Evolutionary conservation across 1,140 invertebrate species (phyloP), one percentile per base, ranked within the genome.

Genomic region (Drosophila prosaltans): DNA sequence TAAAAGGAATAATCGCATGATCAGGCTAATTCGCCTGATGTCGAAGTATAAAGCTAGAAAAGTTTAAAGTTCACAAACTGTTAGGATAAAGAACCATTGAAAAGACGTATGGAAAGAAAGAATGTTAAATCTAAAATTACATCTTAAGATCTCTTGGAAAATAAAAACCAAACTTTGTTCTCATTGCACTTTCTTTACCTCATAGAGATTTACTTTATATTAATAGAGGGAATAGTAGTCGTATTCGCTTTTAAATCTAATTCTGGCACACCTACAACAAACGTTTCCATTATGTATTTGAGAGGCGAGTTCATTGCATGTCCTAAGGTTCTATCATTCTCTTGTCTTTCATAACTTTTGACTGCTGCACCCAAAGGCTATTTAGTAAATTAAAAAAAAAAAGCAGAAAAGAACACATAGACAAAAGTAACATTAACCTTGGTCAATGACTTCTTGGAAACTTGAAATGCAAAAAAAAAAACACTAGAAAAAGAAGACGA

Each of bases 301-400:
- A 9, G 2, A 43, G 3, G 10, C 11, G 28, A 28, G 9, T 63
- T 58, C 45, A 74, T 78, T 64, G 72, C 75, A 72, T 78, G 75
- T 72, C 75, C 59, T 62, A 63, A 72, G 64, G 64, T 51, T 51
- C 45, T 51, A 26, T 26, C 45, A 51, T 59, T 72, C 32, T 36
- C 48, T 63, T 68, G 74, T 65, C 71, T 73, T 59, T 77, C 65
- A 65, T 69, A 77, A 74, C 74, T 65, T 62, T 69, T 69, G 45
- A 74, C 61, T 36, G 72, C 75, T 78, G 75, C 75, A 78, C 75
- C 75, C 67, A 78, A 41, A 43, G 74, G 58, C 72, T 59, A 63
- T 51, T 51, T 51, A 21, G n/a, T 10, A 51, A 51, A 51, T 51
- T 51, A 51, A 51, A 51, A 51, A 10, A 51, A 51, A 48, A 48